Evolutionary conservation across 1,140 invertebrate genomes (phyloP).

Genomic region (Phthorimaea operculella): DNA sequence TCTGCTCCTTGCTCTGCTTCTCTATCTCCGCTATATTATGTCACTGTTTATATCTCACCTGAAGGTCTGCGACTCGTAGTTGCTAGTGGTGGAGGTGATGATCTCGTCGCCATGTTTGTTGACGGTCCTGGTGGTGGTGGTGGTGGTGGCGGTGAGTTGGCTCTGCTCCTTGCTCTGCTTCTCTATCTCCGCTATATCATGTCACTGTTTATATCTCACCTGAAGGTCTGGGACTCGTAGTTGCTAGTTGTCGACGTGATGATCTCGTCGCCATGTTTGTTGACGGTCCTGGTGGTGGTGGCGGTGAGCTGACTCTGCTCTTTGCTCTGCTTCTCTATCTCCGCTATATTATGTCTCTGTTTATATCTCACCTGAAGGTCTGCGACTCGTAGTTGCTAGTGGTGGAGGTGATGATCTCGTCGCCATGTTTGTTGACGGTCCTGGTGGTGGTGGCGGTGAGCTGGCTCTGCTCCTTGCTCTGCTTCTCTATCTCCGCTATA

Average conservation of each 20-base stretch:
- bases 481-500: conserved; percentile 99
- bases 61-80: conserved; percentile 98
- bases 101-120: conserved; percentile 99
- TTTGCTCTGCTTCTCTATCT: conserved; percentile 99
- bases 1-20: conserved; percentile 99
- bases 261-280: conserved; percentile 99
- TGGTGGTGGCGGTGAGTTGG: conserved; percentile 97
- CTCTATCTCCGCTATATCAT: conserved; percentile 99
- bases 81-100: conserved; percentile 98
- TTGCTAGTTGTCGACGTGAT: conserved; percentile 99
- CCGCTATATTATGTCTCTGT: conserved; percentile 98
- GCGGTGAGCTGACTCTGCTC: conserved; percentile 98
- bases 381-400: conserved; percentile 99
- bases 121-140: conserved; percentile 96
- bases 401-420: conserved; percentile 99
- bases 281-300: conserved; percentile 97
- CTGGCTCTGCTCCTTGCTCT: conserved; percentile 99
- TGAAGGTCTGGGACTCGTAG: conserved; percentile 98
- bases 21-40: conserved; percentile 99
- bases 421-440: conserved; percentile 99
- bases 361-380: conserved; percentile 82
- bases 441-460: conserved; percentile 97
- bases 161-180: conserved; percentile 99
- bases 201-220: conserved; percentile 85
- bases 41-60: conserved; percentile 77